Evolutionary conservation across 2,113 vertebrate species (phyloP).

Genomic region (Benthochromis sp.): DNA sequence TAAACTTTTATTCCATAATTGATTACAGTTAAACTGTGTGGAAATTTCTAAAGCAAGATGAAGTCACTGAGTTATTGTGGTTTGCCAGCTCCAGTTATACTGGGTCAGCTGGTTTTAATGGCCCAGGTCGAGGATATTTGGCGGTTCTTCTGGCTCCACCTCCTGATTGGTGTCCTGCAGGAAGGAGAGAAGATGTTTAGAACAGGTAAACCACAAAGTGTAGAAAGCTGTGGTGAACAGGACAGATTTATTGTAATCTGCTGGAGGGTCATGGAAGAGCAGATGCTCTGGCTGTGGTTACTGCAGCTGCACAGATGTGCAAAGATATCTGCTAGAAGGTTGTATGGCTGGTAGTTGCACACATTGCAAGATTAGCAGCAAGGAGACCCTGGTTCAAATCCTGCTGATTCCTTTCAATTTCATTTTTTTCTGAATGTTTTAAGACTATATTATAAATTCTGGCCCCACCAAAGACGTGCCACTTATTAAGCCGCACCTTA

Average conservation of each 20-base stretch:
- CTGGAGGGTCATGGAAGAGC: neutral
- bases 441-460: neutral
- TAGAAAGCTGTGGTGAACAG: neutral
- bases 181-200: neutral
- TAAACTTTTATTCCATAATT: neutral
- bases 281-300: neutral
- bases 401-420: neutral
- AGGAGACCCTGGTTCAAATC: neutral
- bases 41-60: neutral
- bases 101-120: neutral
- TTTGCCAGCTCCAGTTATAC: neutral
- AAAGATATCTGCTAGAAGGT: neutral
- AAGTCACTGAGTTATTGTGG: neutral
- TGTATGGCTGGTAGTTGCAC: neutral
- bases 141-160: neutral
- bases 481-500: neutral
- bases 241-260: neutral
- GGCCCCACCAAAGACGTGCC: neutral
- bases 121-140: slow-evolving; percentile 36
- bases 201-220: neutral
- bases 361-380: neutral
- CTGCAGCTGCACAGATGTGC: neutral
- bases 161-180: slow-evolving; percentile 25
- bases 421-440: neutral
- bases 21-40: neutral